Conservation (phyloP, 2,888 invertebrate genomes). For the Idaea dimidiata region DNA sequence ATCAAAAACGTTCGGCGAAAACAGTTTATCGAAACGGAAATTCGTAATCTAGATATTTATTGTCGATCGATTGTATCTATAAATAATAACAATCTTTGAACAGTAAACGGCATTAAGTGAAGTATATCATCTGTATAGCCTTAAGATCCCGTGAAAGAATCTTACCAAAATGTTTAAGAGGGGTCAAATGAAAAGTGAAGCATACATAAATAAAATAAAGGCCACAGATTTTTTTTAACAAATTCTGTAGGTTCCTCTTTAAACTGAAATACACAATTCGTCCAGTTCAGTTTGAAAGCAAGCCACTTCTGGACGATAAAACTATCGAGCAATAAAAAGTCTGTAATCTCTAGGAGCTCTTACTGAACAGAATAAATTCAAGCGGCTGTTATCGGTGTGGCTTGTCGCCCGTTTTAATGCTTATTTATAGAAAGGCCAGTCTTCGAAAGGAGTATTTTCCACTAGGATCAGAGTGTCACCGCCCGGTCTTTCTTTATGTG, state of each 20-base stretch:
- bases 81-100: neutral
- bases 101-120: neutral
- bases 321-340: neutral
- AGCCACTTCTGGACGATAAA: neutral
- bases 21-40: neutral
- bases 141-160: too few relatives aligned
- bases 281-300: neutral
- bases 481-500: conserved; percentile 54
- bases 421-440: conserved; percentile 74
- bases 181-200: too few relatives aligned
- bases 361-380: conserved; percentile 20
- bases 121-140: too few relatives aligned
- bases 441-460: conserved; percentile 59
- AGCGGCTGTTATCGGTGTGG: conserved; percentile 47
- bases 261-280: too few relatives aligned
- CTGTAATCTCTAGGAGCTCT: neutral
- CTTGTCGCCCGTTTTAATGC: conserved; percentile 64
- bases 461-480: conserved; percentile 66
- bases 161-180: too few relatives aligned
- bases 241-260: too few relatives aligned
- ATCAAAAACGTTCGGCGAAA: neutral
- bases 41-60: neutral
- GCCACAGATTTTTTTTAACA: too few relatives aligned
- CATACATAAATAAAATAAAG: too few relatives aligned
- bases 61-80: neutral